Conservation (phyloP, 2,113 vertebrate species). For the Crocuta crocuta region DNA sequence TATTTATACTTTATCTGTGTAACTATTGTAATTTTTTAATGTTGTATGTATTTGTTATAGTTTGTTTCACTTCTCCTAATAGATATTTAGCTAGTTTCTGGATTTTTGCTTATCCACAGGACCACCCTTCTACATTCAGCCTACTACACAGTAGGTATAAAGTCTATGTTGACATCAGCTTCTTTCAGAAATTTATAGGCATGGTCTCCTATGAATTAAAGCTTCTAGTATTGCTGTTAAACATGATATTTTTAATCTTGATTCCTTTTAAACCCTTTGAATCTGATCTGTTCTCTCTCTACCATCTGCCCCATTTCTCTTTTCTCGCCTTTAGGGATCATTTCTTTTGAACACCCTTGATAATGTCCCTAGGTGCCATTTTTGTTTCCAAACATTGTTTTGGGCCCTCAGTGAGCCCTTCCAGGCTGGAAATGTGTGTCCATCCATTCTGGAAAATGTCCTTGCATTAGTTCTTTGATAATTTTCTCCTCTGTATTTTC, state of each 20-base stretch:
- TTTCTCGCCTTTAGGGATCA: neutral
- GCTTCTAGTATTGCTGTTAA: neutral
- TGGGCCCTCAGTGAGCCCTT: neutral
- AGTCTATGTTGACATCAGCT: neutral
- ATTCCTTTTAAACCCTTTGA: neutral
- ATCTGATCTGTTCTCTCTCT: neutral
- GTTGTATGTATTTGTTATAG: neutral
- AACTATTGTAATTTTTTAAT: neutral
- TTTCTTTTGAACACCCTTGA: neutral
- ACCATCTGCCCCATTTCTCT: neutral
- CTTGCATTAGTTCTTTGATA: neutral
- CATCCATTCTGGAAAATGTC: neutral
- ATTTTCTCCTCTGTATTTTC: neutral
- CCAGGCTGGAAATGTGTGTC: neutral
- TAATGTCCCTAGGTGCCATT: neutral
- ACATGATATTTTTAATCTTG: neutral
- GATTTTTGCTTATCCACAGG: neutral
- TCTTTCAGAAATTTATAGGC: neutral
- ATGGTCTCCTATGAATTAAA: neutral
- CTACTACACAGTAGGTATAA: fast-evolving
- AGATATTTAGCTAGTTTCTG: neutral
- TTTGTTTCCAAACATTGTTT: neutral
- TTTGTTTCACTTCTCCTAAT: neutral
- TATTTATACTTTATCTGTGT: neutral
- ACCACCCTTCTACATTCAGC: too few relatives aligned